Percentiles rank a stretch among this genome's conserved stretches.
Evolutionary conservation across 2,113 vertebrate species (phyloP).

Genomic region (Oreamnos americanus): DNA sequence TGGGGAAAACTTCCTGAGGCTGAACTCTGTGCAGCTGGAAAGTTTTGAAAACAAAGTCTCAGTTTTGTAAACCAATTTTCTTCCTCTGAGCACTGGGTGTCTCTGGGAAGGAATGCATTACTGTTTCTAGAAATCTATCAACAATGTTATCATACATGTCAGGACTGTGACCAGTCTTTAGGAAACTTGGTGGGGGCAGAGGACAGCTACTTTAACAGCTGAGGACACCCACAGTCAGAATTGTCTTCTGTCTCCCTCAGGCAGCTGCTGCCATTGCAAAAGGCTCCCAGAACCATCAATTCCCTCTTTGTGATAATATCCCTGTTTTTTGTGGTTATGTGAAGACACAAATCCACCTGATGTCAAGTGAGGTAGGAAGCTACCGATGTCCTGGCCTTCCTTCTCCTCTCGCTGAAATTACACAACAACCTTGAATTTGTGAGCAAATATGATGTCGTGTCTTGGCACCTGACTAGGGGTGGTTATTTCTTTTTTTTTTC

Average conservation of each 20-base stretch:
- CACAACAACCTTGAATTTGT: neutral
- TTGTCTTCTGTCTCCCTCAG: neutral
- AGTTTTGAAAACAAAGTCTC: neutral
- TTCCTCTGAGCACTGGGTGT: neutral
- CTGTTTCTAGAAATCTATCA: neutral
- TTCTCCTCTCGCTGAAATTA: neutral
- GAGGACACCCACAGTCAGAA: neutral
- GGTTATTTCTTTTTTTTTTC: neutral
- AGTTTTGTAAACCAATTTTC: neutral
- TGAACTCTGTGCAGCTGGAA: neutral
- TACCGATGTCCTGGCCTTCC: neutral
- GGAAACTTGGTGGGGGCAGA: neutral
- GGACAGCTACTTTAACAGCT: neutral
- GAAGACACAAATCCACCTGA: neutral
- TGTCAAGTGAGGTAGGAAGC: neutral
- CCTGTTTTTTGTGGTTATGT: neutral
- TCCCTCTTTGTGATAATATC: neutral
- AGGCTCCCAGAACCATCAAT: neutral
- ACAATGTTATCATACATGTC: accelerated
- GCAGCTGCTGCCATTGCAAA: neutral
- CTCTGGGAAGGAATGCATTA: neutral
- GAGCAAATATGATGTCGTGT: neutral
- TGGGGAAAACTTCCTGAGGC: neutral
- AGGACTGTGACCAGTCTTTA: neutral
- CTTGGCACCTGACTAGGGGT: neutral